Evolutionary conservation across 1,140 invertebrate species (phyloP), one percentile per base, ranked within the genome.

Genomic region (Papilio dardanus): DNA sequence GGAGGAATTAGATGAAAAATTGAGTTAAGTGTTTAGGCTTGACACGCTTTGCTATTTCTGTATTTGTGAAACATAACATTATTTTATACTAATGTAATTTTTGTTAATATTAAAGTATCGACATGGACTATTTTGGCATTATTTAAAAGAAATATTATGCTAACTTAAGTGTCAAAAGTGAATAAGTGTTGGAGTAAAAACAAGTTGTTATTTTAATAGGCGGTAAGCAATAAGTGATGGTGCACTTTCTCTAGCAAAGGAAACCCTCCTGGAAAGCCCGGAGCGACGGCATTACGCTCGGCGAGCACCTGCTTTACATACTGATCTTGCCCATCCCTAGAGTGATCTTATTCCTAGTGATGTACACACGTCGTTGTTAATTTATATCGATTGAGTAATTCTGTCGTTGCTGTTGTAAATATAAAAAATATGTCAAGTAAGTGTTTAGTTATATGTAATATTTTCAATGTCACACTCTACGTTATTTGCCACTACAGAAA

Each of bases 251-350:
- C 87, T 85, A 74, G 76, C 74, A 83, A 83, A 85, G 88, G 83
- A 85, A 86, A 83, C 81, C 66, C 79, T 85, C 83, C 81, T 83
- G 81, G 81, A 80, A 80, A 82, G 80, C 74, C 81, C 81, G 76
- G 76, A 71, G 77, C 83, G 67, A 69, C 67, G 33, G 19, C 77
- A 86, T 92, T 88, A 89, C 80, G 80, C 86, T 85, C 83, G 84
- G 50, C 28, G 66, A 66, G 68, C 83, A 87, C 86, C 86, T 90
- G 85, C 77, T 90, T 90, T 90, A 89, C 88, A 89, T 90, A 90
- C 86, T 86, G 84, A 89, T 90, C 90, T 88, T 81, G 83, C 82
- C 83, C 86, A 82, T 86, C 81, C 83, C 77, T 67, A 69, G 76
- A 76, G 75, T 86, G 89, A 80, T 87, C 88, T 86, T 86, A 89